These are phyloP conservation scores for Corythoichthys haematopterus DNA, from an alignment of 2,113 vertebrate species.

Conservation along the genomic window DNA sequence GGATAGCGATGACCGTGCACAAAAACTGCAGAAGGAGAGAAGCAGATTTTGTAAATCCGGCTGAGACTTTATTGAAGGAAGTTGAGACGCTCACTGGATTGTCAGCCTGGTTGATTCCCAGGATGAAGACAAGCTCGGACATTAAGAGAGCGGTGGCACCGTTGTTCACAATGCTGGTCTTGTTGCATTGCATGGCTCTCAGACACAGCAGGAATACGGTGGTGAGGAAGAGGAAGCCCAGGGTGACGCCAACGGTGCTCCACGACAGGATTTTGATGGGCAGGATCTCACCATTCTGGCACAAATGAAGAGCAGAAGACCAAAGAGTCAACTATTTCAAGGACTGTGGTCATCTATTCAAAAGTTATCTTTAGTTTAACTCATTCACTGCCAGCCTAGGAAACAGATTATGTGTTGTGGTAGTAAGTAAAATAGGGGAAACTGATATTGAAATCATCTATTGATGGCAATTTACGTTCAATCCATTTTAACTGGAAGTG, in stretches of 20 bases:
- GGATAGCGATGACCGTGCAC: conserved; percentile 90
- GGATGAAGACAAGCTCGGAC: conserved; percentile 85
- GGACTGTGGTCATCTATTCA: too few species aligned
- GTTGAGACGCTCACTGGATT: conserved; percentile 70
- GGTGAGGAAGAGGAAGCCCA: conserved; percentile 83
- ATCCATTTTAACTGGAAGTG: too few species aligned
- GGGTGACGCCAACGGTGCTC: conserved; percentile 78
- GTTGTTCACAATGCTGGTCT: conserved; percentile 84
- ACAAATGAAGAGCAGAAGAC: background rate
- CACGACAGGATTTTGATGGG: conserved; percentile 85
- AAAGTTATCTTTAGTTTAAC: too few species aligned
- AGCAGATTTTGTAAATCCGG: background rate
- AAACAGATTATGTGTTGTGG: too few species aligned
- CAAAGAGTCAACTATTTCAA: background rate
- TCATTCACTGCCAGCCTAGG: too few species aligned
- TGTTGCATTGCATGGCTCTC: conserved; percentile 79
- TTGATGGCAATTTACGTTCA: too few species aligned
- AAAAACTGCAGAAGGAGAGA: conserved; percentile 74
- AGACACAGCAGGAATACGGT: conserved; percentile 78
- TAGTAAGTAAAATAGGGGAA: too few species aligned
- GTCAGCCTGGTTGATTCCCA: conserved; percentile 92
- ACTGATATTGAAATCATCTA: too few species aligned
- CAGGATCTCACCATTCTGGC: conserved; percentile 88
- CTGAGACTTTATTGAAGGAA: background rate
- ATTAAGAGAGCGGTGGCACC: conserved; percentile 78